A percentile compares a stretch with the other conserved stretches of the same genome.
Evolutionary conservation across 2,113 vertebrate species (phyloP).

Genomic region (Chloroceryle aenea): DNA sequence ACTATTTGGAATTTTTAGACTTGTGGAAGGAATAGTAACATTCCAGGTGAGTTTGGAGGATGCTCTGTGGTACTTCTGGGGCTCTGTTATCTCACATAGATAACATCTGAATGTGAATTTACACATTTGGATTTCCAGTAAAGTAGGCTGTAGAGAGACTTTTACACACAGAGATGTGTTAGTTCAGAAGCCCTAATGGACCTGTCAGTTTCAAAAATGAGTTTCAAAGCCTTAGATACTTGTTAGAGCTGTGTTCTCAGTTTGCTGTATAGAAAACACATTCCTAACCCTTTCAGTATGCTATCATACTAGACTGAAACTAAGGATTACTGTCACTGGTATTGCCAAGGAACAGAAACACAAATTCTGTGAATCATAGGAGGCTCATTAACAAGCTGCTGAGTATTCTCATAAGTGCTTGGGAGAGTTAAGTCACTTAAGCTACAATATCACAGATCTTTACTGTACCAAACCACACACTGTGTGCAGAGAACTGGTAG

Average conservation of each 20-base stretch:
- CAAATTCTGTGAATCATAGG: not conserved
- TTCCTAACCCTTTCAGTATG: not conserved
- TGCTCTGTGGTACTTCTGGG: not conserved
- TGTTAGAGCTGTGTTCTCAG: not conserved
- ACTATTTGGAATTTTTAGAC: not conserved
- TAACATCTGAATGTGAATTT: too few species aligned
- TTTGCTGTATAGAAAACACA: not conserved
- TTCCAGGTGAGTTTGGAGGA: not conserved
- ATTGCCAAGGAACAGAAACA: not conserved
- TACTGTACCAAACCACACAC: not conserved
- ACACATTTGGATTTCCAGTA: not conserved
- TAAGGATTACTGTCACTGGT: not conserved
- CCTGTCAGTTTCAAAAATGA: not conserved
- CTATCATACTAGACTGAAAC: not conserved
- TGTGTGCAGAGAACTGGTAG: not conserved
- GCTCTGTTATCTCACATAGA: not conserved
- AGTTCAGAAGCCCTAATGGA: not conserved
- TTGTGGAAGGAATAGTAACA: not conserved
- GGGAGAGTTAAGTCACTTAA: not conserved
- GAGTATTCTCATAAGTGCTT: not conserved
- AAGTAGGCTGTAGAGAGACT: not conserved
- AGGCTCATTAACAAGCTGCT: not conserved
- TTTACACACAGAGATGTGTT: not conserved
- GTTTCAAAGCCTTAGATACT: not conserved
- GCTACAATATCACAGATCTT: not conserved